Conservation (phyloP, 2,113 vertebrate species). For the Dinomys branickii region DNA sequence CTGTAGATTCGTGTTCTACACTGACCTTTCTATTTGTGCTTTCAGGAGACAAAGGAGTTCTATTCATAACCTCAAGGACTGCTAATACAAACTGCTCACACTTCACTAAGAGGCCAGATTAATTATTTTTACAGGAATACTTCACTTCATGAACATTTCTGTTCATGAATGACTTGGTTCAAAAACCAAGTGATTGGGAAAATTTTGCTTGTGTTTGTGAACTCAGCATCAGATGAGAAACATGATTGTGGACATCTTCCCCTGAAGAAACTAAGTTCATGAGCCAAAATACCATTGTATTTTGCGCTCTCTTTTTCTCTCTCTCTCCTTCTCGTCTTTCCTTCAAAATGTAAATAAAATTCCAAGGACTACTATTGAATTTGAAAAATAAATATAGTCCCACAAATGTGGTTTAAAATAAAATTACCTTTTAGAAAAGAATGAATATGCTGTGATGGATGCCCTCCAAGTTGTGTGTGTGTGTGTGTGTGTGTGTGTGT, state of each 20-base stretch:
- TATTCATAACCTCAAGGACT: neutral
- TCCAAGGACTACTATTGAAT: neutral
- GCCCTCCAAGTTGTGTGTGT: neutral
- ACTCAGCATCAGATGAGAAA: neutral
- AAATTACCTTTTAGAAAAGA: neutral
- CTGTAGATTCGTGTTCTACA: neutral
- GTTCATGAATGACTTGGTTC: neutral
- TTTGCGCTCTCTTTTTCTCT: neutral
- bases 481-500: too few relatives aligned
- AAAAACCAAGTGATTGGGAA: neutral
- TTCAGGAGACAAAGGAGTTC: neutral
- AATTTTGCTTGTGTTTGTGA: neutral
- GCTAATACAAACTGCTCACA: neutral
- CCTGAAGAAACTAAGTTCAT: too few relatives aligned
- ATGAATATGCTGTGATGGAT: neutral
- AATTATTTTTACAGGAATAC: neutral
- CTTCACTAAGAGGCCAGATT: neutral
- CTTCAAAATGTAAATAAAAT: neutral
- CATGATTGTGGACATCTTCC: neutral
- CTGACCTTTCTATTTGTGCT: conserved; percentile 1
- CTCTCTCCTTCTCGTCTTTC: neutral
- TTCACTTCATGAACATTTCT: neutral
- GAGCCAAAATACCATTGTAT: neutral
- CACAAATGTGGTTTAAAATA: neutral
- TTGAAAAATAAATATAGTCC: neutral